A percentile compares a stretch with the other conserved stretches of the same genome.
These are phyloP conservation scores for Amphipoea lucens DNA, from an alignment of 2,888 invertebrate species.

Conservation along the genomic window DNA sequence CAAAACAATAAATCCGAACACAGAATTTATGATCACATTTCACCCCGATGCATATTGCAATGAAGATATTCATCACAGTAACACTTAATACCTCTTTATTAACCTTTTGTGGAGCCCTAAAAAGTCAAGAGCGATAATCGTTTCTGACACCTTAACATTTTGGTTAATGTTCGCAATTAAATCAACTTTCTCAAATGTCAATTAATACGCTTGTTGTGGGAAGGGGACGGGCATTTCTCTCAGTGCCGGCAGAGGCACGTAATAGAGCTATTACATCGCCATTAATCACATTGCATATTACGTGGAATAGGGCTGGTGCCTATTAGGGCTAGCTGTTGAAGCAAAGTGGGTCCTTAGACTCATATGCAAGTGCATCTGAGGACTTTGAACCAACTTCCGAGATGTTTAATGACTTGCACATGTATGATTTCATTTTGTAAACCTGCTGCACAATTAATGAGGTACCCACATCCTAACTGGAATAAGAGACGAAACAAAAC, in stretches of 20 bases:
- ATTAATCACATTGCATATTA: slow-evolving; percentile 73
- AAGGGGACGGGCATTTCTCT: slow-evolving; percentile 54
- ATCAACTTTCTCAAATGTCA: slow-evolving; percentile 70
- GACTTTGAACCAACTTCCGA: slow-evolving; percentile 17
- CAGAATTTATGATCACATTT: slow-evolving; percentile 52
- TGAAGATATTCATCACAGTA: slow-evolving; percentile 66
- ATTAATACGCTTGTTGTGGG: slow-evolving; percentile 61
- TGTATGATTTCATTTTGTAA: neutral
- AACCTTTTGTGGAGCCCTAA: slow-evolving; percentile 59
- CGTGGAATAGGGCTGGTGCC: slow-evolving; percentile 52
- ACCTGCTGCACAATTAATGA: neutral
- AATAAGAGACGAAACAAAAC: neutral
- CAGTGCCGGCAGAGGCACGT: slow-evolving; percentile 59
- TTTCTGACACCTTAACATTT: slow-evolving; percentile 68
- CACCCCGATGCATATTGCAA: slow-evolving; percentile 45
- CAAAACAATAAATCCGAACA: slow-evolving; percentile 56
- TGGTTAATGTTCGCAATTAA: slow-evolving; percentile 68
- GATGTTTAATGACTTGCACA: slow-evolving; percentile 28
- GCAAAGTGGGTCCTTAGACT: slow-evolving; percentile 34
- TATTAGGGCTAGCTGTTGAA: slow-evolving; percentile 27
- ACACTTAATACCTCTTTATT: slow-evolving; percentile 58
- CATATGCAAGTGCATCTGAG: slow-evolving; percentile 3
- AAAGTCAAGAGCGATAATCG: slow-evolving; percentile 59
- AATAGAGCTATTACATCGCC: slow-evolving; percentile 71
- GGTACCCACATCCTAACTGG: neutral